Percentiles rank a stretch among this genome's conserved stretches.
phyloP scores from a whole-genome alignment of 2,888 invertebrate genomes.

The Tenthredo livida region DNA sequence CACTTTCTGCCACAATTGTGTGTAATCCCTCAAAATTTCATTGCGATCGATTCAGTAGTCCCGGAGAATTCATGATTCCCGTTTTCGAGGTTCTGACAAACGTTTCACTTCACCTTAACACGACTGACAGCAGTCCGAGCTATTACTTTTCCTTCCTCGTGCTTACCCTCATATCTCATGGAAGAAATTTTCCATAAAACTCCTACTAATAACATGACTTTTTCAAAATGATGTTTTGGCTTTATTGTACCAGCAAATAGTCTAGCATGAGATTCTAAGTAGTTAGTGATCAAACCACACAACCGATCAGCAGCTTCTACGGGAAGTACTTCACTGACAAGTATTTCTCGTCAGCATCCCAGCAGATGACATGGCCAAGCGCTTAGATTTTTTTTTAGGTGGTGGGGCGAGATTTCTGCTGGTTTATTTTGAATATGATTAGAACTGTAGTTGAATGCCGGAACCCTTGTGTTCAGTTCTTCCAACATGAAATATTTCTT shows the following conservation, averaged over 20 bases:
- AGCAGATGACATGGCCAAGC: constrained; percentile 49
- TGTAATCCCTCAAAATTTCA: too few species aligned
- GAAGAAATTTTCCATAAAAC: constrained; percentile 55
- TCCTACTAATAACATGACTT: constrained; percentile 55
- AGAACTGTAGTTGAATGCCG: constrained; percentile 44
- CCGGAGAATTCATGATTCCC: too few species aligned
- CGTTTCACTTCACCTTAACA: too few species aligned
- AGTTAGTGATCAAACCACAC: neutral
- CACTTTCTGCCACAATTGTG: too few species aligned
- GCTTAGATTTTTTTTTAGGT: constrained; percentile 45
- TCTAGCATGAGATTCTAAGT: constrained; percentile 26
- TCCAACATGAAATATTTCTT: constrained; percentile 55
- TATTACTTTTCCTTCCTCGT: constrained; percentile 56
- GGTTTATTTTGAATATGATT: constrained; percentile 46
- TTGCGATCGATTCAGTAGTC: too few species aligned
- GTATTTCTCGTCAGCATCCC: constrained; percentile 48
- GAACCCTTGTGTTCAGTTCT: constrained; percentile 44
- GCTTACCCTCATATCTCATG: constrained; percentile 59
- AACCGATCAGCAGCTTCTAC: constrained; percentile 28
- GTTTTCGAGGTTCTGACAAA: too few species aligned
- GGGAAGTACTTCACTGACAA: constrained; percentile 4
- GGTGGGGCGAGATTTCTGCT: constrained; percentile 48
- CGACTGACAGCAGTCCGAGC: constrained; percentile 54
- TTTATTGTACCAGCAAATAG: constrained; percentile 54
- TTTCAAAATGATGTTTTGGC: constrained; percentile 58